A percentile compares a stretch with the other conserved stretches of the same genome.
phyloP scores from a whole-genome alignment of 1,140 invertebrate species.

The Drosophila pruinosa region DNA sequence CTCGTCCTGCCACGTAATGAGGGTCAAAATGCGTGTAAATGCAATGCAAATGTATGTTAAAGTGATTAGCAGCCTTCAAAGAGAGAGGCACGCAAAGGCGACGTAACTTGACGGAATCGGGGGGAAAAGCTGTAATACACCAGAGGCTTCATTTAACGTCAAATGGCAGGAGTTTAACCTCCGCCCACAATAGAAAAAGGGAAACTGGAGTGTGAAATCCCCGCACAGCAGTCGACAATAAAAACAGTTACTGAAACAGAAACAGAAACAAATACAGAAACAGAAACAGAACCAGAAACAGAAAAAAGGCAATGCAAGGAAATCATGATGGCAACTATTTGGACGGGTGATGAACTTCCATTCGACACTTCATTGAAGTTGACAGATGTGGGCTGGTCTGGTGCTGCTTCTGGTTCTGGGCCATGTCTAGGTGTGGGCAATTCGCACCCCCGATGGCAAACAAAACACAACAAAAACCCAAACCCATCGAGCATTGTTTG shows the following conservation, averaged over 20 bases:
- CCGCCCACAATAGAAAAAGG: background rate
- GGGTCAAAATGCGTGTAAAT: slow-evolving; percentile 82
- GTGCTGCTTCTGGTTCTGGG: slow-evolving; percentile 1
- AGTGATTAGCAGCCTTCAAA: slow-evolving; percentile 81
- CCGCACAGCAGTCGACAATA: slow-evolving; percentile 68
- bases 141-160: slow-evolving; percentile 67
- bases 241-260: slow-evolving; percentile 67
- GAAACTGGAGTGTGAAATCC: slow-evolving; percentile 39
- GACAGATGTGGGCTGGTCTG: slow-evolving; percentile 76
- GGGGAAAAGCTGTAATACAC: slow-evolving; percentile 53
- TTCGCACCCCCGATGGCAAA: slow-evolving; percentile 16
- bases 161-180: slow-evolving; percentile 26
- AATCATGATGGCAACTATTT: slow-evolving; percentile 73
- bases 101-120: slow-evolving; percentile 41
- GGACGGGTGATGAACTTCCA: slow-evolving; percentile 71
- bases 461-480: slow-evolving; percentile 9
- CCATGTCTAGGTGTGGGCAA: background rate
- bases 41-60: slow-evolving; percentile 82
- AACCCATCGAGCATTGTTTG: background rate
- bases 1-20: slow-evolving; percentile 57
- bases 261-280: slow-evolving; percentile 37
- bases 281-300: slow-evolving; percentile 13
- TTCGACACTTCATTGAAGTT: slow-evolving; percentile 81
- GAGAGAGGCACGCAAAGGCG: slow-evolving; percentile 15
- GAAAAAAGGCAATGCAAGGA: slow-evolving; percentile 35